Evolutionary conservation across 2,888 invertebrate genomes (phyloP), one percentile per base, ranked within the genome.

Genomic region (Amblyteles armatorius): DNA sequence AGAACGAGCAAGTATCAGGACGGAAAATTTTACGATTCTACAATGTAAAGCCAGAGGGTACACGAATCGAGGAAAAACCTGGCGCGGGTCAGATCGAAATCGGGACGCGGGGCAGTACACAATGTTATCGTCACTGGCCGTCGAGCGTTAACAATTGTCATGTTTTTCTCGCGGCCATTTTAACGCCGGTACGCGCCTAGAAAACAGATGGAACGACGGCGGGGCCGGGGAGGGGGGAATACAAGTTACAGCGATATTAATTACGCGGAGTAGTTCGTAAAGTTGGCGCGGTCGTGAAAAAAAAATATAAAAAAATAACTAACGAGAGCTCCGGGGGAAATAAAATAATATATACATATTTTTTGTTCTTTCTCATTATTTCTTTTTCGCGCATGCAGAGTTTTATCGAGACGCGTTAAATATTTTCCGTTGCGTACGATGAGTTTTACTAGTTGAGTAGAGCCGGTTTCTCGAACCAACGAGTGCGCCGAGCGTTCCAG

Each of bases 161-260:
- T 63, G 44, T 79, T 72, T 79, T 65, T 22, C 52, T 19, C 9
- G 29, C 52, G 22, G 13, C 48, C 26, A 33, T 63, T 33, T 29
- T 63, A 16, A 4, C 44, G 11, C 19, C 11, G 44, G 52, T 55
- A 55, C 63, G 63, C 63, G 63, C 6, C 16, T 26, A 33, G 26
- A 63, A 76, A 76, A 76, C 50, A 50, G 76, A 33, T 29, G 76
- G 36, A 48, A 80, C 57, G 80, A 69, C 74, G 40, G 9, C 11
- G 40, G 6, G 11, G 11, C 40, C 11, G 40, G 6, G 40, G 40
- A 50, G 71, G 52, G 44, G 3, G 63, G 63, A 9, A 33, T 22
- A 80, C 74, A 68, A 80, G 74, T 74, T 74, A 74, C 74, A 50
- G 57, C 67, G 67, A 40, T 55, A 74, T 80, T 80, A 80, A 80